Base-by-base conservation (phyloP, 2,113 vertebrate genomes). In the Platysternon megacephalum region DNA sequence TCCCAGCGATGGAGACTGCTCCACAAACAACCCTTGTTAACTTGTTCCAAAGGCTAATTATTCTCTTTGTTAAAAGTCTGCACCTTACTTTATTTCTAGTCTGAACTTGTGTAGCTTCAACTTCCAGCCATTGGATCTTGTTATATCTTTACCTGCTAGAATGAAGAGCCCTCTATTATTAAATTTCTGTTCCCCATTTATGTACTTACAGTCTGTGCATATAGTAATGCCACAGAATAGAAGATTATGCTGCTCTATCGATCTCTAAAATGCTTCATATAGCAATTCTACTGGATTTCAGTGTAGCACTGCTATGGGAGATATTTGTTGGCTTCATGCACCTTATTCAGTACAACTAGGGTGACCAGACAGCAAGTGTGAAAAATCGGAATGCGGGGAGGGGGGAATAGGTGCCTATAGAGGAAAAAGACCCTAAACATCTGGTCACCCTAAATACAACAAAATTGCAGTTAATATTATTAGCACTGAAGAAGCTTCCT, bases 381-480 rank as follows among this genome's bases (percentile, higher is more conserved):
- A 49, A 49, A 49, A 16, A 49, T 49, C 49, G 14, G 49, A 49
- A 49, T n/a, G n/a, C n/a, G 44, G 44, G 44, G 44, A 6, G 44
- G 44, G 44, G 44, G 6, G 6, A 46, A 46, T 46, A 46, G 44
- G 44, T 46, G 44, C 44, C 44, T 46, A 46, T 46, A 46, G 44
- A 46, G 44, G 44, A 46, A 46, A 46, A 46, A 46, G 44, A 46
- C 44, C 44, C 44, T 46, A 46, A 46, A 46, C 44, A 46, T 46
- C 44, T 46, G 44, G 44, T 46, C 44, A 46, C 44, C 44, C 44
- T 46, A 46, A 95, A 95, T 22, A 39, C 68, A n/a, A 72, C 19
- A 39, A 39, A 72, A 91, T 90, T 94, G 90, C 97, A 97, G 95
- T 97, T 97, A 97, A 87, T 44, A 68, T 52, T 42, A 49, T 51